phyloP scores from a whole-genome alignment of 2,113 vertebrate species.

The Rhinogobius similis region DNA sequence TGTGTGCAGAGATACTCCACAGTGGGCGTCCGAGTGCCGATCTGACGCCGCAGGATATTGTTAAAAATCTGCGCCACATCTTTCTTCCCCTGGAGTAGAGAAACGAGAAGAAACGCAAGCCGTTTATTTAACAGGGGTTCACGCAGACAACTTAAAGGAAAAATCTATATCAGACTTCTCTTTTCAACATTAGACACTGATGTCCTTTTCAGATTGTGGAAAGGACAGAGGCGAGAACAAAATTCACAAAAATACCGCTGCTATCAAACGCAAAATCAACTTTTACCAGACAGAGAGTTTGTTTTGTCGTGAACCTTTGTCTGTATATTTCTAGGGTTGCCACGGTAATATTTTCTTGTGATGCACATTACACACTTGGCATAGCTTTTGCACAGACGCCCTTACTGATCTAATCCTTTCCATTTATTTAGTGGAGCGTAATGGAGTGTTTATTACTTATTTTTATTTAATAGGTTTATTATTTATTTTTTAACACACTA shows the following conservation, averaged over 20 bases:
- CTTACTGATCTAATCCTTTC: neutral
- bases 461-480: too few species aligned
- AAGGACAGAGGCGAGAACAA: neutral
- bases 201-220: neutral
- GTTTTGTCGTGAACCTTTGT: neutral
- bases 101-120: neutral
- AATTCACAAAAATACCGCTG: neutral
- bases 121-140: neutral
- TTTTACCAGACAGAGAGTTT: neutral
- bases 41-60: conserved; percentile 96
- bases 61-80: conserved; percentile 98
- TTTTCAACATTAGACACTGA: neutral
- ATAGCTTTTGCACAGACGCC: neutral
- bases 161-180: neutral
- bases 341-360: neutral
- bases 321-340: neutral
- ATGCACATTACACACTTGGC: neutral
- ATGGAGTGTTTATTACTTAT: neutral
- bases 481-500: too few species aligned
- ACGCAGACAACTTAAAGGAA: neutral
- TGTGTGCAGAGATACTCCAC: conserved; percentile 98
- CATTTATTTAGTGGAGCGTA: neutral
- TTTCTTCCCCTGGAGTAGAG: conserved; percentile 88
- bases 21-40: conserved; percentile 94
- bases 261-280: neutral